Evolutionary conservation across 2,113 vertebrate species (phyloP), one percentile per base, ranked within the genome.

Genomic region (Notiomystis cincta): DNA sequence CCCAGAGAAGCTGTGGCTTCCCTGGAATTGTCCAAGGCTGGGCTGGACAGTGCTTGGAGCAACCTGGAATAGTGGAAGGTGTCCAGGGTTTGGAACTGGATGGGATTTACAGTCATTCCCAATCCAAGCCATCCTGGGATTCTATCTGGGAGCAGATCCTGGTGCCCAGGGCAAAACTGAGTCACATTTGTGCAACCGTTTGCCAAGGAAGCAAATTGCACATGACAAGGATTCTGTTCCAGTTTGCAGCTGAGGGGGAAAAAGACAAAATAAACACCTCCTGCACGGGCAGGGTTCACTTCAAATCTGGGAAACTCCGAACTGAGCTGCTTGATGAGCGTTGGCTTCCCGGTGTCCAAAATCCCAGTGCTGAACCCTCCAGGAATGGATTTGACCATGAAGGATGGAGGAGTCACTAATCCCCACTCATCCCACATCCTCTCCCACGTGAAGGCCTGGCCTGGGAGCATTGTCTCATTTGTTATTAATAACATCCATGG

Each of bases 401-500:
- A 69, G 87, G 75, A 54, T 8, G 31, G 25, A 82, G 83, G 78
- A 75, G 50, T 42, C 5, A 4, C 60, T 89, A 13, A 73, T 62
- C 75, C 61, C 38, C 20, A 1, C 75, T 69, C 69, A 71, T 77
- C 71, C 71, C 78, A 37, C 15, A 23, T 84, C 94, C 58, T 65
- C 71, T 51, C 18, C 47, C 60, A 28, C 37, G 13, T 35, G 82
- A 71, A 76, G 95, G 70, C 42, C 20, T 7, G 24, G 56, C 45
- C 86, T 22, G 2, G 7, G 77, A 86, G 91, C 30, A 92, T 66
- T 89, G 67, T 62, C 79, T 94, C 92, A 45, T 94, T 97, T 96
- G 96, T 96, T 96, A 95, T 96, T 95, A 95, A 96, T 95, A 23
- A 71, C 84, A 82, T 97, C 96, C 92, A 57, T 60, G 57, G 66